Base-by-base conservation (phyloP, 2,113 vertebrate genomes). In the Podiceps cristatus region DNA sequence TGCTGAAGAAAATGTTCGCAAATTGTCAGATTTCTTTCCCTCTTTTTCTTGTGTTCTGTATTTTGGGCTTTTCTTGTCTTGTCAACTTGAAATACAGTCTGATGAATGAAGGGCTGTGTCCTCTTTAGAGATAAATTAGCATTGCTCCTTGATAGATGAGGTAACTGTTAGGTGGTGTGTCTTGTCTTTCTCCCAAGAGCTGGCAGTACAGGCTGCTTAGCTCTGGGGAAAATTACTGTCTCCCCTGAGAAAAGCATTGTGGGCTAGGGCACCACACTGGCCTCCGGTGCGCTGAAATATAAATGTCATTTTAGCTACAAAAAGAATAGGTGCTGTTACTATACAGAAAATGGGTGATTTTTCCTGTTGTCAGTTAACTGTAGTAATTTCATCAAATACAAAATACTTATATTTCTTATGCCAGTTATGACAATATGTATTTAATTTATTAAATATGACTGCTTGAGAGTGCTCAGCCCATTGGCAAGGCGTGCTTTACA, bases 351-450 rank as follows among this genome's bases (percentile, higher is more conserved):
- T 20, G 74, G 80, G 47, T 50, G 47, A 49, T 68, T 87, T 83
- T 81, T 63, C 71, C 75, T 59, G 52, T 86, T 94, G 93, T 77
- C 81, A 91, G 60, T 87, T 91, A 93, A 81, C 72, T 81, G 62
- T 13, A 81, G 73, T 95, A 76, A 97, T 96, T 97, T 93, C 82
- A 96, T 95, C 89, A 95, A 69, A 79, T 67, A 81, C 27, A 44
- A 89, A 96, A 89, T 97, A 92, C 86, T 95, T 96, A 56, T 96
- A 90, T 96, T 96, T 91, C 71, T 95, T 88, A 66, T 95, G 95
- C 77, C 93, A 90, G 63, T 93, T 95, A 83, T 71, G 53, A 24
- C 20, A 76, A 75, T 90, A 71, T 79, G 27, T 92, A 64, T 95
- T 92, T 90, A 66, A 91, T 89, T 87, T 95, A 94, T 94, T 86